Conservation (phyloP, 2,888 invertebrate genomes). For the Nebria salina region DNA sequence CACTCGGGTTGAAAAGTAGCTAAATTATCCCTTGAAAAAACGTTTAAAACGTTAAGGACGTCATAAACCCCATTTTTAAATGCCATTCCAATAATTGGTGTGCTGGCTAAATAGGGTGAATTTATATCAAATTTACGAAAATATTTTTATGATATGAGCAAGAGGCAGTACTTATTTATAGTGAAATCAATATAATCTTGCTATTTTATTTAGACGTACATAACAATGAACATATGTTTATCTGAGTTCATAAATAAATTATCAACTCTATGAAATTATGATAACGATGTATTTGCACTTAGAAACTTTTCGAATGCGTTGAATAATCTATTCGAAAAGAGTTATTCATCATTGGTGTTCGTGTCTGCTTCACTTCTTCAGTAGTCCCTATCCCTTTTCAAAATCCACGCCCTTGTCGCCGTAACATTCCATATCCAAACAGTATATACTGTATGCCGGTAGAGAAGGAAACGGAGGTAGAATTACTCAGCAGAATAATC, state of each 20-base stretch:
- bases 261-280: neutral
- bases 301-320: conserved; percentile 11
- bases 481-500: conserved; percentile 43
- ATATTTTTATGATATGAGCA: too few relatives aligned
- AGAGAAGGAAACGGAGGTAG: conserved; percentile 11
- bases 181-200: too few relatives aligned
- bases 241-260: neutral
- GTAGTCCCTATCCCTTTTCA: neutral
- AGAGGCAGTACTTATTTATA: too few relatives aligned
- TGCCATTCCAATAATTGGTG: too few relatives aligned
- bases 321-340: conserved; percentile 29
- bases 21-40: too few relatives aligned
- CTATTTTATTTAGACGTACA: too few relatives aligned
- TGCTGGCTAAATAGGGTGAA: too few relatives aligned
- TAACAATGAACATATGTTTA: neutral
- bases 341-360: neutral
- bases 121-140: too few relatives aligned
- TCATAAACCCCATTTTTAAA: too few relatives aligned
- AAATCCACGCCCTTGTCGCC: neutral
- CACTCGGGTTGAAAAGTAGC: too few relatives aligned
- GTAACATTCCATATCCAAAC: neutral
- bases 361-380: neutral
- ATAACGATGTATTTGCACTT: neutral
- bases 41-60: too few relatives aligned
- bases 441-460: neutral